phyloP scores from a whole-genome alignment of 2,797 vertebrate species.

The Triplophysa bombifrons region DNA sequence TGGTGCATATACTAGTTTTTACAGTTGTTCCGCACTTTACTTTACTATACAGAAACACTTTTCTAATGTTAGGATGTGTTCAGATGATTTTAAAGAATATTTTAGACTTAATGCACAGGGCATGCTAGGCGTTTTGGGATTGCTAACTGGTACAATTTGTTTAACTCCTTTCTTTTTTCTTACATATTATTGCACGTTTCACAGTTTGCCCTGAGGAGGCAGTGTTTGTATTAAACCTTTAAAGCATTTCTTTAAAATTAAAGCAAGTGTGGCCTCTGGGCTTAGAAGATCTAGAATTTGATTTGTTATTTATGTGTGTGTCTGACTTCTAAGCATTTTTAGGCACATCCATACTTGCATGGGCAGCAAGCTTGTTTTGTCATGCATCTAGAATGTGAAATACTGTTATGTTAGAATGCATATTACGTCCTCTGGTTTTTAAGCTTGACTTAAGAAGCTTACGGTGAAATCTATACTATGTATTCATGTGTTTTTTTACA shows the following conservation, averaged over 20 bases:
- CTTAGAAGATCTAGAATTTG: slow-evolving; percentile 71
- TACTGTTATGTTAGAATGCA: slow-evolving; percentile 31
- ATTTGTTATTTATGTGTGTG: slow-evolving; percentile 56
- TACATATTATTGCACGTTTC: slow-evolving; percentile 70
- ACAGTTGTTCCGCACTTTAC: too few species aligned
- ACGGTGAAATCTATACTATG: background rate
- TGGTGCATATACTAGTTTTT: too few species aligned
- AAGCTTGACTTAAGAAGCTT: background rate
- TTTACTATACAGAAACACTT: too few species aligned
- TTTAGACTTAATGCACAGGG: slow-evolving; percentile 5
- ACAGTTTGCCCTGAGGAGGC: background rate
- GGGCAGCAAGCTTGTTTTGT: slow-evolving; percentile 62
- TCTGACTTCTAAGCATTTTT: slow-evolving; percentile 73
- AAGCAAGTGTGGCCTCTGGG: slow-evolving; percentile 74
- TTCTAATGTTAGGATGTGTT: too few species aligned
- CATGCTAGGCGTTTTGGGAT: slow-evolving; percentile 1
- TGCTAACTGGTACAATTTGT: slow-evolving; percentile 68
- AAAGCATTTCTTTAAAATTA: slow-evolving; percentile 58
- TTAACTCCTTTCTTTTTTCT: slow-evolving; percentile 61
- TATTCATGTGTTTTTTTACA: too few species aligned
- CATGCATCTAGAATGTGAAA: slow-evolving; percentile 67
- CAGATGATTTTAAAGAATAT: too few species aligned
- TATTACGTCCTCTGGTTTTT: background rate
- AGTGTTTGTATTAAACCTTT: slow-evolving; percentile 45
- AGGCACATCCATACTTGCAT: slow-evolving; percentile 73